Conservation (phyloP, 2,113 vertebrate species). For the Nymphicus hollandicus region DNA sequence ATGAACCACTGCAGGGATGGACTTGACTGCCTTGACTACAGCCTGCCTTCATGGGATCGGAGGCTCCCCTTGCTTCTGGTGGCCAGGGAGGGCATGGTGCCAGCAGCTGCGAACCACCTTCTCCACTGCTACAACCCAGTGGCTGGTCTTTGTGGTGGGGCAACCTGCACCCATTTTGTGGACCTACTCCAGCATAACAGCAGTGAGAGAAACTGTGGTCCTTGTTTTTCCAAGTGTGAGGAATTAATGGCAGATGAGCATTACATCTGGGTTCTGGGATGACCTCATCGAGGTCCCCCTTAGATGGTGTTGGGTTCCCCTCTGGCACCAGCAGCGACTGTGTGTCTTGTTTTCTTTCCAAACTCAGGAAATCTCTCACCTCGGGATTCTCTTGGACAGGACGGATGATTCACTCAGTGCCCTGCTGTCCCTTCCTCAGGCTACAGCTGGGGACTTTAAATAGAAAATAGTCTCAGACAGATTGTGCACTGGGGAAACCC, state of each 20-base stretch:
- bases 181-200: background rate
- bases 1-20: background rate
- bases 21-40: background rate
- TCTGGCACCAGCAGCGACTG: background rate
- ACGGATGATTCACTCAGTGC: constrained; percentile 23
- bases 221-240: background rate
- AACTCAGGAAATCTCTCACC: constrained; percentile 28
- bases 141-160: background rate
- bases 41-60: background rate
- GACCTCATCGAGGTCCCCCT: background rate
- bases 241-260: background rate
- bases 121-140: background rate
- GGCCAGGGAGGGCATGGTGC: background rate
- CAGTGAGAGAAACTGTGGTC: accelerated
- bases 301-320: background rate
- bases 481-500: background rate
- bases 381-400: background rate
- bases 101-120: background rate
- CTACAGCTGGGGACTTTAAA: constrained; percentile 24
- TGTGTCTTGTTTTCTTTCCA: constrained; percentile 7
- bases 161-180: background rate
- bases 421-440: constrained; percentile 14
- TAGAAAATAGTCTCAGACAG: constrained; percentile 31
- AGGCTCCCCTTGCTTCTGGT: background rate
- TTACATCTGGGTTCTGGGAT: background rate